Evolutionary conservation across 2,113 vertebrate genomes (phyloP), one percentile per base, ranked within the genome.

Genomic region (Zapus hudsonius): DNA sequence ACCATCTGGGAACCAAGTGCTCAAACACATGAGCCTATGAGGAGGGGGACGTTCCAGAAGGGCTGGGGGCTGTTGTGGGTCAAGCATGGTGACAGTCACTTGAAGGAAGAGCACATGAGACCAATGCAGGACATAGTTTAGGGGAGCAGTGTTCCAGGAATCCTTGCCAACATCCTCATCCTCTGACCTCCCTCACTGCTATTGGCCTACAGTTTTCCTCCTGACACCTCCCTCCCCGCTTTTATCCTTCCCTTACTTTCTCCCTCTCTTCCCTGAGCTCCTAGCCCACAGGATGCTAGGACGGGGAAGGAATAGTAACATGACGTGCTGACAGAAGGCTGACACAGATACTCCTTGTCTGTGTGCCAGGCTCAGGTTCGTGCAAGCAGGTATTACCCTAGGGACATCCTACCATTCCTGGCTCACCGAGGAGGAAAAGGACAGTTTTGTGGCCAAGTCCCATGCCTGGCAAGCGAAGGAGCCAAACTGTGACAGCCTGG

Each of bases 101-200:
- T 40, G 61, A 19, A 42, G 36, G 38, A 92, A 84, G 52, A 15
- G 42, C 80, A 8, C 8, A 17, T 55, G 59, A 7, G 33, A 70
- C 36, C 23, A 78, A 12, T 47, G 47, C 2, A 29, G 78, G 38
- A 73, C 40, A 47, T 25, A 20, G 4, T 81, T 81, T 5, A 13
- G n/a, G 15, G 64, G 9, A 23, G 12, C 12, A 38, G 8, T 19
- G 23, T 36, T 67, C 40, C 36, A 29, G 52, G 27, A 19, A 64
- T 33, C 61, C 64, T 55, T 47, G 64, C n/a, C 57, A 55, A 59
- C 0, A 4, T 4, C 42, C 29, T n/a, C 69, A 2, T 7, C 15
- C 17, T 15, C 36, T 1, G 3, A 20, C 5, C 27, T 6, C 7
- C 6, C 5, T 20, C 4, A 0, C 12, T n/a, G 78, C 12, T 55